A percentile compares a stretch with the other conserved stretches of the same genome.
Conservation (phyloP, 2,888 invertebrate genomes). For the Euzetes globulus region DNA sequence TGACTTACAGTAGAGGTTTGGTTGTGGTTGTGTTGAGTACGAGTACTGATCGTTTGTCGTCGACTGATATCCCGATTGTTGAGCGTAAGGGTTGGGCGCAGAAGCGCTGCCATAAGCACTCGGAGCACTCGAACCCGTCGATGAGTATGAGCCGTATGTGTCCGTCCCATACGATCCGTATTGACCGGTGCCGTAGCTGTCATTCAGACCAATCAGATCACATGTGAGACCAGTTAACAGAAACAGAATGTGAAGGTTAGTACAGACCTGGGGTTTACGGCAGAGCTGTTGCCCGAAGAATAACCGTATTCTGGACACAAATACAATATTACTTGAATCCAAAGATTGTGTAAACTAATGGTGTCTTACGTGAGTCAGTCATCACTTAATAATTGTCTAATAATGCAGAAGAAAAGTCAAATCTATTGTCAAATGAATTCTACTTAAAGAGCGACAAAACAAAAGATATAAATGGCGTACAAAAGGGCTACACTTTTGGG, state of each 20-base stretch:
- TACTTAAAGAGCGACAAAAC: neutral
- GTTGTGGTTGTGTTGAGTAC: conserved; percentile 6
- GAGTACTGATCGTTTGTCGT: conserved; percentile 8
- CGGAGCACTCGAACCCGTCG: neutral
- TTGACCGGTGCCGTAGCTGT: neutral
- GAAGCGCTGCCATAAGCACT: conserved; percentile 4
- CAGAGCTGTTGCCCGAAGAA: neutral
- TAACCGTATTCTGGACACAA: conserved; percentile 1
- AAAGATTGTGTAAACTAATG: neutral
- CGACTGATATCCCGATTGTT: conserved; percentile 8
- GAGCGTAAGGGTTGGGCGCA: neutral
- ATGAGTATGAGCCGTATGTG: conserved; percentile 8
- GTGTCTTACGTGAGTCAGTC: neutral
- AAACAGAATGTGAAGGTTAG: too few relatives aligned
- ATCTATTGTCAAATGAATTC: neutral
- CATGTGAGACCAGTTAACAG: neutral
- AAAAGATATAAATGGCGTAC: neutral
- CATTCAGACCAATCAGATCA: neutral
- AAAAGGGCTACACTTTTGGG: neutral
- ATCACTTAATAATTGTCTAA: neutral
- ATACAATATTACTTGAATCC: neutral
- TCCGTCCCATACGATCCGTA: neutral
- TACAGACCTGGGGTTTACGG: neutral
- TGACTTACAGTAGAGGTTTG: neutral
- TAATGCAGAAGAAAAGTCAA: neutral